Conservation (phyloP, 1,140 invertebrate species). For the Drosophila arizonae region DNA sequence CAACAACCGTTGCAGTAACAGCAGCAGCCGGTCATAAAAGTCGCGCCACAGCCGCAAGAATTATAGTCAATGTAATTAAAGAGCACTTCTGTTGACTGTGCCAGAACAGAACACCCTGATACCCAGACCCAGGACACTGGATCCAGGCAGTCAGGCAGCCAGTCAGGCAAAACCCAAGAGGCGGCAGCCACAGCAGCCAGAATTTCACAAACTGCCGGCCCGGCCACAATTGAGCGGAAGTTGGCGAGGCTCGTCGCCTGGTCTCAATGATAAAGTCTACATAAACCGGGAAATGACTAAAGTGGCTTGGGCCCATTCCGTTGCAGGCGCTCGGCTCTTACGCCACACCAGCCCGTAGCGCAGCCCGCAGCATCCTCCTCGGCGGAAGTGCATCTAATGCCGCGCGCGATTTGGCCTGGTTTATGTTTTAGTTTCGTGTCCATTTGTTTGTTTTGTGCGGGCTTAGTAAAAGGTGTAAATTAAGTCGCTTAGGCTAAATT, state of each 20-base stretch:
- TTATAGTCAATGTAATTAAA: conserved; percentile 80
- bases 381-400: conserved; percentile 53
- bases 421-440: conserved; percentile 44
- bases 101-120: conserved; percentile 32
- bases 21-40: conserved; percentile 66
- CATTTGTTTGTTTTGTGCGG: conserved; percentile 60
- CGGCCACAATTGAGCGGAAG: conserved; percentile 72
- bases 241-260: conserved; percentile 42
- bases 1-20: conserved; percentile 1
- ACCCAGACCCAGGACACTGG: not conserved
- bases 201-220: conserved; percentile 33
- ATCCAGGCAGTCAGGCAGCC: not conserved
- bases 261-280: conserved; percentile 76
- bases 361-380: too few relatives aligned
- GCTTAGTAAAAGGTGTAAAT: conserved; percentile 76
- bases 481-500: conserved; percentile 70
- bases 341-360: not conserved
- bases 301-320: conserved; percentile 53
- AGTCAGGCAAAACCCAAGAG: not conserved
- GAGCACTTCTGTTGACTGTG: conserved; percentile 56
- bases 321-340: too few relatives aligned
- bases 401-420: conserved; percentile 47
- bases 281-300: conserved; percentile 78
- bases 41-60: conserved; percentile 75
- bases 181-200: conserved; percentile 30